Conservation (phyloP, 2,797 vertebrate species). For the Alcedo atthis region DNA sequence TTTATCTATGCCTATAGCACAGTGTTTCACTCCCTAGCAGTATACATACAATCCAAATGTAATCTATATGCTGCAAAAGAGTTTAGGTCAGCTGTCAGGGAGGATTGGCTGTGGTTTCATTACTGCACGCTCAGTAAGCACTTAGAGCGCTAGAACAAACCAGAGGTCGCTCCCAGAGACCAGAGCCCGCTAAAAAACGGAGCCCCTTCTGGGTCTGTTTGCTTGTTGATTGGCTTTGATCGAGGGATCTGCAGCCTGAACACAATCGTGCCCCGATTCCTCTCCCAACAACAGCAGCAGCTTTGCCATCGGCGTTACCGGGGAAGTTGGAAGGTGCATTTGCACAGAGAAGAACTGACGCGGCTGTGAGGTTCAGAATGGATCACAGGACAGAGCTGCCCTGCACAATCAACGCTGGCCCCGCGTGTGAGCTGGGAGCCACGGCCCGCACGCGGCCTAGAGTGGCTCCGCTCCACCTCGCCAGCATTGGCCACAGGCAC, state of each 20-base stretch:
- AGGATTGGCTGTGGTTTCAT: not conserved
- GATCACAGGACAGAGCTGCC: fast-evolving
- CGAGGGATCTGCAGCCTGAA: not conserved
- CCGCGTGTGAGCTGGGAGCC: fast-evolving
- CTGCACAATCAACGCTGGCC: fast-evolving
- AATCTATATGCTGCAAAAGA: not conserved
- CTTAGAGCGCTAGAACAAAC: not conserved
- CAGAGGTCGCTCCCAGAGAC: not conserved
- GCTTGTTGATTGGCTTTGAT: not conserved
- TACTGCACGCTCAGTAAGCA: not conserved
- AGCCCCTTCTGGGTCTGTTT: not conserved
- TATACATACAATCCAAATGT: not conserved
- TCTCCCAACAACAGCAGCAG: not conserved
- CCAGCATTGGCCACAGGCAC: fast-evolving
- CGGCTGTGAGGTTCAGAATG: not conserved
- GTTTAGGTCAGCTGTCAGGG: not conserved
- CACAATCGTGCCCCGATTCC: not conserved
- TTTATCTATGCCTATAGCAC: not conserved
- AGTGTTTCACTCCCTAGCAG: not conserved
- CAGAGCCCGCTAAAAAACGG: not conserved
- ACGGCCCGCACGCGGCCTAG: fast-evolving
- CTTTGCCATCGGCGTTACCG: not conserved
- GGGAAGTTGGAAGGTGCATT: not conserved
- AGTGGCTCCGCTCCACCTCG: fast-evolving
- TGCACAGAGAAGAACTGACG: not conserved